phyloP scores from a whole-genome alignment of 2,888 invertebrate genomes.

The Trisateles emortualis region DNA sequence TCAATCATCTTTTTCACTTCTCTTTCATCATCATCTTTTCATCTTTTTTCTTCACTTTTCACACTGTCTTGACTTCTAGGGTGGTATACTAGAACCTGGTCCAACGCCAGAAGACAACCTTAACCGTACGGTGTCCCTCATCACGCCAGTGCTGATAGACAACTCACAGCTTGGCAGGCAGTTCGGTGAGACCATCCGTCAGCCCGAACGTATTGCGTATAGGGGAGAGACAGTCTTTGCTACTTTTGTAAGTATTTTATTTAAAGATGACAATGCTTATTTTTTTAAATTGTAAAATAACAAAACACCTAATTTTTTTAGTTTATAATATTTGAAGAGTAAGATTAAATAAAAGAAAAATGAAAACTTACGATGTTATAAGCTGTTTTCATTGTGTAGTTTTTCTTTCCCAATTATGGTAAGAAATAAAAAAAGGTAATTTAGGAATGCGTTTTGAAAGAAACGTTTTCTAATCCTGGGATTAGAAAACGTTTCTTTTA shows the following conservation, averaged over 20 bases:
- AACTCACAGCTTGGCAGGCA: conserved; percentile 87
- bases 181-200: conserved; percentile 90
- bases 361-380: too few relatives aligned
- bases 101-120: conserved; percentile 91
- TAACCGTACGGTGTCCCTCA: conserved; percentile 90
- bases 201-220: conserved; percentile 88
- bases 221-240: conserved; percentile 90
- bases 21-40: too few relatives aligned
- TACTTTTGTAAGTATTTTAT: conserved; percentile 90
- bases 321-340: too few relatives aligned
- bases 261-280: neutral
- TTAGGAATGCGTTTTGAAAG: too few relatives aligned
- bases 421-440: too few relatives aligned
- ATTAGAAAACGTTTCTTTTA: too few relatives aligned
- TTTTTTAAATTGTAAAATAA: too few relatives aligned
- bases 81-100: conserved; percentile 83
- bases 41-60: conserved; percentile 13
- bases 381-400: too few relatives aligned
- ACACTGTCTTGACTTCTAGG: conserved; percentile 61
- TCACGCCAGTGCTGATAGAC: conserved; percentile 92
- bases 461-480: too few relatives aligned
- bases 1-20: conserved; percentile 15
- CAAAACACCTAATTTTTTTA: too few relatives aligned
- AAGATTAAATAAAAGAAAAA: too few relatives aligned
- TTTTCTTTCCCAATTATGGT: too few relatives aligned